Conservation (phyloP, 2,888 invertebrate species). For the Eristalis arbustorum region DNA sequence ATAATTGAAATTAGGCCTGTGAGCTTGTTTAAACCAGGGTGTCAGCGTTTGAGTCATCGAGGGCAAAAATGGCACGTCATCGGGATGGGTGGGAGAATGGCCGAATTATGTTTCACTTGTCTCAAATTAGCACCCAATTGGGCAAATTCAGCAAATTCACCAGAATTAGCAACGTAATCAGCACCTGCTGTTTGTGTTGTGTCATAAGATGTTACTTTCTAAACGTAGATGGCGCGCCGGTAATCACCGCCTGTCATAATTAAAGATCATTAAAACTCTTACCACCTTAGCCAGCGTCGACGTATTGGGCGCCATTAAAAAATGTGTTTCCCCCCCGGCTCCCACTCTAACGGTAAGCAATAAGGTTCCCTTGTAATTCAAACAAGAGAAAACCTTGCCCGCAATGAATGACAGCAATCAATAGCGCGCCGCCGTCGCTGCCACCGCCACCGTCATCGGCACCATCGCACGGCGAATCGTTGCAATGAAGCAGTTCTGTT, state of each 20-base stretch:
- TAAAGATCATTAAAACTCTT: neutral
- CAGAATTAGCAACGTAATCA: no score
- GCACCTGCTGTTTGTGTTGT: neutral
- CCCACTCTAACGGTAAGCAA: neutral
- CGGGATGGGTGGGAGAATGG: no score
- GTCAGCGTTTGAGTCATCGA: neutral
- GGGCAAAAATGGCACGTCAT: no score
- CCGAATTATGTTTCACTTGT: no score
- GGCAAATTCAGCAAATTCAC: no score
- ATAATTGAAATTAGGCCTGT: neutral
- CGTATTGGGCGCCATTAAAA: neutral
- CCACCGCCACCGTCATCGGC: neutral
- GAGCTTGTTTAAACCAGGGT: neutral
- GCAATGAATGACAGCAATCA: neutral
- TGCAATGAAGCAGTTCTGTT: neutral
- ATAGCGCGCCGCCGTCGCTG: neutral
- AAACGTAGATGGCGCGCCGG: neutral
- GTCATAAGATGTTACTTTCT: neutral
- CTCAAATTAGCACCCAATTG: no score
- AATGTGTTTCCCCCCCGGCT: neutral
- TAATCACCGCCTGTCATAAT: neutral
- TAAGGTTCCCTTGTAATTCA: neutral
- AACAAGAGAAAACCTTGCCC: neutral
- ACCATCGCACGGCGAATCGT: neutral
- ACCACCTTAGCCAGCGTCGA: neutral